phyloP scores from a whole-genome alignment of 1,140 invertebrate genomes.

The Drosophila pachea region DNA sequence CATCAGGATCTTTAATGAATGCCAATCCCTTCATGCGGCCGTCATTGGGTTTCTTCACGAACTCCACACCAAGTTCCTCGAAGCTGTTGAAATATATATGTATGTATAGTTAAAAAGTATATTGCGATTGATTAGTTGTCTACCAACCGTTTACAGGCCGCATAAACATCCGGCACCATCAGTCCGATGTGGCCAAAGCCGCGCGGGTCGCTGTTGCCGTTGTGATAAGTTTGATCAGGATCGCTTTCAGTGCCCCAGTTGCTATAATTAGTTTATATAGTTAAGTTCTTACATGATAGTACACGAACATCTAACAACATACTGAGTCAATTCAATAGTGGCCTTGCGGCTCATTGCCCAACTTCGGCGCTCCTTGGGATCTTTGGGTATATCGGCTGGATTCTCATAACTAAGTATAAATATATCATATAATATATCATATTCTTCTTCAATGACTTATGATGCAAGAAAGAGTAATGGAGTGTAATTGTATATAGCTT shows the following conservation, averaged over 20 bases:
- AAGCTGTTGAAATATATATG: constrained; percentile 80
- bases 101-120: background rate
- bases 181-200: constrained; percentile 96
- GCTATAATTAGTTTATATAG: constrained; percentile 80
- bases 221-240: constrained; percentile 89
- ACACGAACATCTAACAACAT: constrained; percentile 70
- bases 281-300: too few relatives aligned
- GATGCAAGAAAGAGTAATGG: background rate
- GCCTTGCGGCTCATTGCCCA: constrained; percentile 92
- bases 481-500: constrained; percentile 3
- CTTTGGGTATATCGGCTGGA: constrained; percentile 85
- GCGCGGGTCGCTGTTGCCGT: constrained; percentile 93
- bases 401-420: constrained; percentile 84
- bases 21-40: constrained; percentile 96
- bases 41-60: constrained; percentile 93
- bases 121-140: too few relatives aligned
- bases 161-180: constrained; percentile 91
- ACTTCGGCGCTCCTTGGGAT: constrained; percentile 83
- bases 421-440: background rate
- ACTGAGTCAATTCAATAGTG: constrained; percentile 96
- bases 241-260: constrained; percentile 97
- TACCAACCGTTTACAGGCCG: constrained; percentile 85
- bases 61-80: constrained; percentile 91
- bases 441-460: constrained; percentile 18
- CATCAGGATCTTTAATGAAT: constrained; percentile 97